Percentiles rank a stretch among this genome's conserved stretches.
phyloP scores from a whole-genome alignment of 2,113 vertebrate species.

The Mormyrus lacerda region DNA sequence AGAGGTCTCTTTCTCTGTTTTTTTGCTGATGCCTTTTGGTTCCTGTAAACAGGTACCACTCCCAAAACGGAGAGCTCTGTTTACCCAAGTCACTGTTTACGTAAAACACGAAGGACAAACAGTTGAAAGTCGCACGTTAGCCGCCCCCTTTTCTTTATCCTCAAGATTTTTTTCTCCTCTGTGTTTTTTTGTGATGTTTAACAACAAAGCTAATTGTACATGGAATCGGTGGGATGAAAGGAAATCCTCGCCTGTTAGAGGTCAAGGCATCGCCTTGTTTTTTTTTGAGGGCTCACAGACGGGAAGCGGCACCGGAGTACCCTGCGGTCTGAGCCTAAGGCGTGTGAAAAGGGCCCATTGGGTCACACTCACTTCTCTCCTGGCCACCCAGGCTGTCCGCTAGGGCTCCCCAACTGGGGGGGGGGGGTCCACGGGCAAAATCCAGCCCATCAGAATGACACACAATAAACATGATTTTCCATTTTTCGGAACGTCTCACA shows the following conservation, averaged over 20 bases:
- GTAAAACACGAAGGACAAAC: conserved; percentile 16
- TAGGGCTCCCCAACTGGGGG: not conserved
- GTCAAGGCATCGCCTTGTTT: conserved; percentile 18
- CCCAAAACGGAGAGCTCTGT: not conserved
- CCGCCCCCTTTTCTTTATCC: not conserved
- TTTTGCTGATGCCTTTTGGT: not conserved
- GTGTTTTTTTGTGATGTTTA: conserved; percentile 22
- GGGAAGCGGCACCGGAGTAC: conserved; percentile 10
- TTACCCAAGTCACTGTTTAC: conserved; percentile 10
- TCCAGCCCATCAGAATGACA: not conserved
- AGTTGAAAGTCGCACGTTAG: conserved; percentile 13
- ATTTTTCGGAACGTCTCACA: not conserved
- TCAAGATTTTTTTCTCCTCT: conserved; percentile 4
- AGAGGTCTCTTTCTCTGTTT: not conserved
- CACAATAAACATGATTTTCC: not conserved
- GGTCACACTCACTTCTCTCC: conserved; percentile 2
- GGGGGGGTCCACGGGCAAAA: not conserved
- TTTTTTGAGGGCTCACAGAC: not conserved
- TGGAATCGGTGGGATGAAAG: conserved; percentile 14
- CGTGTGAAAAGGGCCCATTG: conserved; percentile 10
- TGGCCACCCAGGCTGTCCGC: not conserved
- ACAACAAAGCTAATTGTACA: conserved; percentile 26
- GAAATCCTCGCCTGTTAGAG: conserved; percentile 22
- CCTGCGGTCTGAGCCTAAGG: not conserved
- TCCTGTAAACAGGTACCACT: conserved; percentile 15